These are phyloP conservation scores for Lasioglossum lativentre DNA, from an alignment of 2,888 invertebrate species.

Conservation along the genomic window DNA sequence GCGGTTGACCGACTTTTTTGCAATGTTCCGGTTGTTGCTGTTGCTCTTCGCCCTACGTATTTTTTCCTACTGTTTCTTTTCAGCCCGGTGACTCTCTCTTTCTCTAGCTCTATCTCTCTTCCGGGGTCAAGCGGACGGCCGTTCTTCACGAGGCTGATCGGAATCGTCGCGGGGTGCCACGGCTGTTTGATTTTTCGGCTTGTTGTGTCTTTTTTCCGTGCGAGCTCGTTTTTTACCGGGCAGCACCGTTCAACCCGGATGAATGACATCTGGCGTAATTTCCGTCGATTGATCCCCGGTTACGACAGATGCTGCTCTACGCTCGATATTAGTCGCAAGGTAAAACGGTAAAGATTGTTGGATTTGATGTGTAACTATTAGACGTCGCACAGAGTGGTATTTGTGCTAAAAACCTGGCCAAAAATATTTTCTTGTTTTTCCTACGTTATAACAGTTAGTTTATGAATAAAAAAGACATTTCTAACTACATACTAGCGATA, in stretches of 20 bases:
- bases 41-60: conserved; percentile 40
- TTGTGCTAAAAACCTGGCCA: no score
- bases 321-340: not conserved
- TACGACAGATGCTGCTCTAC: conserved; percentile 13
- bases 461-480: no score
- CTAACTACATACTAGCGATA: no score
- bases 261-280: conserved; percentile 58
- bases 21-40: conserved; percentile 54
- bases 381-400: no score
- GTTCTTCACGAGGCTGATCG: conserved; percentile 38
- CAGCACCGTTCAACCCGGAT: conserved; percentile 13
- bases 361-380: no score
- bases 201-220: conserved; percentile 20
- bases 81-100: conserved; percentile 29
- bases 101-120: conserved; percentile 13
- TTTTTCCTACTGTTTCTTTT: conserved; percentile 48
- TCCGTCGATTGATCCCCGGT: conserved; percentile 38
- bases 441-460: no score
- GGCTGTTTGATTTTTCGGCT: conserved; percentile 55
- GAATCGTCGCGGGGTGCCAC: conserved; percentile 42
- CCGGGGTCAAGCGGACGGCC: conserved; percentile 35
- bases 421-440: no score
- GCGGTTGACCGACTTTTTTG: conserved; percentile 74
- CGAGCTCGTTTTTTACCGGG: not conserved
- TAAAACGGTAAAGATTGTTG: no score